Evolutionary conservation across 2,888 invertebrate genomes (phyloP).

Genomic region (Lasioglossum leucozonium): DNA sequence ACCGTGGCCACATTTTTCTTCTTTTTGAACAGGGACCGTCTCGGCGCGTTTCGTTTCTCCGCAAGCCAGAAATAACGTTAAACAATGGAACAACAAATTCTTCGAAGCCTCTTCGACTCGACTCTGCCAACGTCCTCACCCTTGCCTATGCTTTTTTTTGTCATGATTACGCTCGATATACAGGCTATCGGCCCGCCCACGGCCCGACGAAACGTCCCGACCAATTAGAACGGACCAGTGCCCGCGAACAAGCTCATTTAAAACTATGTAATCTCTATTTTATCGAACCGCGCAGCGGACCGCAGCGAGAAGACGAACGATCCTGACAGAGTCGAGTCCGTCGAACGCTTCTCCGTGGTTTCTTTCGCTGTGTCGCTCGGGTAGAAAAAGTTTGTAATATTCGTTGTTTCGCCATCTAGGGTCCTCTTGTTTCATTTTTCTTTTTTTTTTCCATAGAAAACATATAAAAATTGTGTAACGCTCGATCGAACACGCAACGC

Average conservation of each 20-base stretch:
- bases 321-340: constrained; percentile 4
- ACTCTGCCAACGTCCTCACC: not conserved
- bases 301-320: not conserved
- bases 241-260: too few species aligned
- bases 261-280: too few species aligned
- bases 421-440: constrained; percentile 35
- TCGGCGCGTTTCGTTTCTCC: not conserved
- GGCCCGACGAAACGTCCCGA: too few species aligned
- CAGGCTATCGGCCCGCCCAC: too few species aligned
- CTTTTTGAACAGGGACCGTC: not conserved
- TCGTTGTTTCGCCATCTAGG: constrained; percentile 52
- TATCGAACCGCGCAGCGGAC: too few species aligned
- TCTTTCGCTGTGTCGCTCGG: constrained; percentile 17
- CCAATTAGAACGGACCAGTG: too few species aligned
- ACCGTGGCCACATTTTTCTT: not conserved
- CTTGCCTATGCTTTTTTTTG: not conserved
- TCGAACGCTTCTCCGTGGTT: constrained; percentile 14
- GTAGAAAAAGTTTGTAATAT: constrained; percentile 41
- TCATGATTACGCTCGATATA: too few species aligned
- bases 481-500: constrained; percentile 38
- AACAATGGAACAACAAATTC: constrained; percentile 10
- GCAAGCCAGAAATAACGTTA: not conserved
- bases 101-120: not conserved
- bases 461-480: constrained; percentile 49
- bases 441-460: constrained; percentile 50